phyloP scores from a whole-genome alignment of 1,140 invertebrate species.

The Popillia japonica region DNA sequence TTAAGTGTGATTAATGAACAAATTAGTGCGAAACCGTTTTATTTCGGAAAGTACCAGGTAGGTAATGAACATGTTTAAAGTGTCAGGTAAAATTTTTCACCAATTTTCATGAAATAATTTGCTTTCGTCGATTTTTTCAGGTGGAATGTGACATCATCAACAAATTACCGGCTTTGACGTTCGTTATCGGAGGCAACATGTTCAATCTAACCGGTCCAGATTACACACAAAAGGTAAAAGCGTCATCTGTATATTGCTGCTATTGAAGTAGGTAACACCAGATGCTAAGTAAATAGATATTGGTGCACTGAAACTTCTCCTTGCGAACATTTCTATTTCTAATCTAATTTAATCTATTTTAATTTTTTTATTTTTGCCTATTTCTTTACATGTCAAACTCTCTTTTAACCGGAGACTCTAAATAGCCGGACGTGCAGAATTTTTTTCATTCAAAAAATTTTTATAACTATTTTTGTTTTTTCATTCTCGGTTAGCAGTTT shows the following conservation, averaged over 20 bases:
- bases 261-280: too few species aligned
- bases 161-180: conserved; percentile 56
- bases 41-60: conserved; percentile 69
- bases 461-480: too few species aligned
- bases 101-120: background rate
- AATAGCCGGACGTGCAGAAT: too few species aligned
- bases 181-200: conserved; percentile 54
- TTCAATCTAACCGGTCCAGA: conserved; percentile 55
- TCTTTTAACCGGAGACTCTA: too few species aligned
- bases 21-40: conserved; percentile 71
- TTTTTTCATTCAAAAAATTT: too few species aligned
- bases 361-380: background rate
- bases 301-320: too few species aligned
- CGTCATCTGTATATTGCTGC: too few species aligned
- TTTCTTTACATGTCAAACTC: background rate
- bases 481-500: too few species aligned
- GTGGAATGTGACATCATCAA: conserved; percentile 56
- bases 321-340: background rate
- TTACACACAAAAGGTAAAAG: conserved; percentile 55
- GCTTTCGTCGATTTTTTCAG: conserved; percentile 54
- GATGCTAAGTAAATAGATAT: background rate
- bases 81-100: too few species aligned
- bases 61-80: conserved; percentile 44
- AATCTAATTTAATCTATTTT: background rate
- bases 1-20: conserved; percentile 72